Conservation (phyloP, 1,140 invertebrate species). For the Augochlora pura region DNA sequence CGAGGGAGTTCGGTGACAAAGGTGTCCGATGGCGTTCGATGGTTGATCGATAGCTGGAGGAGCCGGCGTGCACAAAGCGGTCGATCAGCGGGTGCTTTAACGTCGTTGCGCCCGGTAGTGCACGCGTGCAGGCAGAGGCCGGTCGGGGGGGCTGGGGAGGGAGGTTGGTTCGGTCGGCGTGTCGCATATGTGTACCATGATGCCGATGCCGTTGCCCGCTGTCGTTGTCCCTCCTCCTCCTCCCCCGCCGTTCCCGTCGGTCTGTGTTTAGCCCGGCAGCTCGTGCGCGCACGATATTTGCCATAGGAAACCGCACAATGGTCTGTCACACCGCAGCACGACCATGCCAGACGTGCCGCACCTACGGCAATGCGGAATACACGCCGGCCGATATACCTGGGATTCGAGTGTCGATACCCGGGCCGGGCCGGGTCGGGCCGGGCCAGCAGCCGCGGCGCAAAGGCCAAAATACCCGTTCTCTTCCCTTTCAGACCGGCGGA, state of each 20-base stretch:
- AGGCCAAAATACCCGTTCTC: not conserved
- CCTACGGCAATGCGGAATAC: slow-evolving; percentile 43
- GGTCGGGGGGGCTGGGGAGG: too few relatives aligned
- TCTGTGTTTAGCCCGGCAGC: slow-evolving; percentile 44
- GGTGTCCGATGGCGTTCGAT: slow-evolving; percentile 53
- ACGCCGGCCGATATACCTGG: slow-evolving; percentile 13
- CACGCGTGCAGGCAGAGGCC: not conserved
- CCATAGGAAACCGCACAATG: slow-evolving; percentile 64
- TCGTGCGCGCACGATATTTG: slow-evolving; percentile 59
- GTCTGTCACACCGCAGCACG: slow-evolving; percentile 60
- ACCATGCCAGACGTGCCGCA: slow-evolving; percentile 46
- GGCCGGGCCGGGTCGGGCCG: slow-evolving; percentile 8
- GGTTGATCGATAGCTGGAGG: slow-evolving; percentile 56
- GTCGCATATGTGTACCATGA: not conserved
- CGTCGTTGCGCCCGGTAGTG: slow-evolving; percentile 27
- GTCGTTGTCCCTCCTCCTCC: too few relatives aligned
- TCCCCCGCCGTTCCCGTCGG: not conserved
- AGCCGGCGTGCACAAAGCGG: slow-evolving; percentile 55
- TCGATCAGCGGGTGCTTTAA: slow-evolving; percentile 62
- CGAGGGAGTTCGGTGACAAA: slow-evolving; percentile 20
- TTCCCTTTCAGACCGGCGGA: slow-evolving; percentile 14
- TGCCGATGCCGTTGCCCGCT: too few relatives aligned
- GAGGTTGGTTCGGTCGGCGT: too few relatives aligned
- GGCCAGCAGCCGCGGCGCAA: too few relatives aligned
- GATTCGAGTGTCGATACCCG: slow-evolving; percentile 51